phyloP scores from a whole-genome alignment of 2,797 vertebrate genomes.

The Liparis tanakae region DNA sequence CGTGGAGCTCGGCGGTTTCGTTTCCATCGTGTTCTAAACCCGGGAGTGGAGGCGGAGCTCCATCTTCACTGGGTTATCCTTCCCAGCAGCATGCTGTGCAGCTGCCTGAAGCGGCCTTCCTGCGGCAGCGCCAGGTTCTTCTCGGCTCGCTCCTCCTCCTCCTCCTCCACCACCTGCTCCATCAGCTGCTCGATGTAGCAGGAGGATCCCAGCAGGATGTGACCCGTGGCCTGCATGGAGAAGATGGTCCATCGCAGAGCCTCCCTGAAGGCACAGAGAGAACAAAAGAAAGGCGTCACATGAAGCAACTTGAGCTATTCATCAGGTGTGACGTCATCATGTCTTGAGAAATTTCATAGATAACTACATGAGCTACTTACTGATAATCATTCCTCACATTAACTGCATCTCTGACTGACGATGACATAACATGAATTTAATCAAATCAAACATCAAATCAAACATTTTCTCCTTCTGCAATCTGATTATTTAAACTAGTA shows the following conservation, averaged over 20 bases:
- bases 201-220: conserved; percentile 92
- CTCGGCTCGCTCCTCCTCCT: conserved; percentile 81
- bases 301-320: not conserved
- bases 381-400: conserved; percentile 8
- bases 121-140: conserved; percentile 61
- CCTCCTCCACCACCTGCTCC: conserved; percentile 83
- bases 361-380: not conserved
- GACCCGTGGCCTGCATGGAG: conserved; percentile 93
- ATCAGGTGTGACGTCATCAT: not conserved
- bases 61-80: conserved; percentile 52
- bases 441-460: no score
- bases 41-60: conserved; percentile 7
- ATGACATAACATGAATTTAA: conserved; percentile 66
- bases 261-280: conserved; percentile 81
- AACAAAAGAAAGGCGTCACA: conserved; percentile 3
- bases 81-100: conserved; percentile 73
- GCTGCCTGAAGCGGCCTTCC: conserved; percentile 67
- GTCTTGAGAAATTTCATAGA: conserved; percentile 2
- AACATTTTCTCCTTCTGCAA: conserved; percentile 42
- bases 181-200: conserved; percentile 93
- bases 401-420: conserved; percentile 16
- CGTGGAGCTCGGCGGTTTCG: no score
- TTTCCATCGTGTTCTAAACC: conserved; percentile 11
- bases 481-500: conserved; percentile 10
- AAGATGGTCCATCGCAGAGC: conserved; percentile 89